Conservation (phyloP, 1,140 invertebrate species). For the Parasteatoda tepidariorum region DNA sequence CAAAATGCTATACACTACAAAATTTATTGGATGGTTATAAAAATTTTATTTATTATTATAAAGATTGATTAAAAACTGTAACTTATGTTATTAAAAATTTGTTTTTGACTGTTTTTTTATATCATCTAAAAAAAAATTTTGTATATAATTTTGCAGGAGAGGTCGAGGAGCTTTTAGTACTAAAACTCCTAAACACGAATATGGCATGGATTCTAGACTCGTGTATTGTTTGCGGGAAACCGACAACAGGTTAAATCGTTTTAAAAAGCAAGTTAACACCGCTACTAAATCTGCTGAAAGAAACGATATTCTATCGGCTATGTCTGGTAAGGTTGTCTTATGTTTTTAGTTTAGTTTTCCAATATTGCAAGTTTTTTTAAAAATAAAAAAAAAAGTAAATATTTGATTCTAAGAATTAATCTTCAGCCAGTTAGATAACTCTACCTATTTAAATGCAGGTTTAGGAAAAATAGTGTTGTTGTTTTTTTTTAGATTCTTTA, state of each 20-base stretch:
- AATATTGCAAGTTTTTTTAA: background rate
- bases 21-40: too few relatives aligned
- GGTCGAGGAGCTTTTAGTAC: conserved; percentile 85
- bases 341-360: background rate
- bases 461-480: too few relatives aligned
- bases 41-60: too few relatives aligned
- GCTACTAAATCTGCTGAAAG: background rate
- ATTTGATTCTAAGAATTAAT: too few relatives aligned
- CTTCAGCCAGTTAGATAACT: too few relatives aligned
- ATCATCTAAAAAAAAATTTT: too few relatives aligned
- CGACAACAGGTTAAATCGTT: conserved; percentile 91
- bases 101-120: background rate
- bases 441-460: too few relatives aligned
- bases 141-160: conserved; percentile 75
- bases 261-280: conserved; percentile 72
- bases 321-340: background rate
- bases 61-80: too few relatives aligned
- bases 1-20: too few relatives aligned
- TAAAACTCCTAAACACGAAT: conserved; percentile 70
- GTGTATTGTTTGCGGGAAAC: conserved; percentile 90
- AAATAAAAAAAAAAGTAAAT: too few relatives aligned
- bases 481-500: too few relatives aligned
- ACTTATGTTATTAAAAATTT: background rate
- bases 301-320: background rate
- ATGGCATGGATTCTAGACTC: conserved; percentile 70